Evolutionary conservation across 2,888 invertebrate genomes (phyloP).

Genomic region (Agriopis marginaria): DNA sequence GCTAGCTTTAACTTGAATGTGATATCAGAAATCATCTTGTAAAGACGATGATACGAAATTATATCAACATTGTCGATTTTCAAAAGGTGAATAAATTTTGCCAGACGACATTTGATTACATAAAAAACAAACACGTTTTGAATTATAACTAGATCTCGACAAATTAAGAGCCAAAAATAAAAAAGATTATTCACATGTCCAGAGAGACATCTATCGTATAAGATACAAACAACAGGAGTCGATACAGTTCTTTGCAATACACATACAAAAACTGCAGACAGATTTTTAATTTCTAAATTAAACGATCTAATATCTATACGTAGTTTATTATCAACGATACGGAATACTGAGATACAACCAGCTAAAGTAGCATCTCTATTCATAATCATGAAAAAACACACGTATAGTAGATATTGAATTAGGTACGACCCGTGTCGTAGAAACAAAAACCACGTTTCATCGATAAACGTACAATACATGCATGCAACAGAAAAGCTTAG

Average conservation of each 20-base stretch:
- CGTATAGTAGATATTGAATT: neutral
- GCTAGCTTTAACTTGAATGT: neutral
- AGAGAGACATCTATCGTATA: neutral
- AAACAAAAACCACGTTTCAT: neutral
- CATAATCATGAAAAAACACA: neutral
- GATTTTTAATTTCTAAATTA: neutral
- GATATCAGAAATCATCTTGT: conserved; percentile 4
- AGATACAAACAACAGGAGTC: neutral
- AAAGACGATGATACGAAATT: neutral
- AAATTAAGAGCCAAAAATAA: neutral
- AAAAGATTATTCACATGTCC: no score
- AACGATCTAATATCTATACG: no score
- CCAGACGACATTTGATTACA: neutral
- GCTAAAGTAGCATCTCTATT: neutral
- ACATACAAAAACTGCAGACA: neutral
- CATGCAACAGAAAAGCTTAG: neutral
- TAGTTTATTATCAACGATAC: neutral
- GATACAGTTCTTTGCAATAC: neutral
- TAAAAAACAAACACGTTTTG: conserved; percentile 6
- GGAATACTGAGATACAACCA: neutral
- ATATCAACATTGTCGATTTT: neutral
- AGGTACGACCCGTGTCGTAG: neutral
- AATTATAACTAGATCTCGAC: neutral
- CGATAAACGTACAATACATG: neutral
- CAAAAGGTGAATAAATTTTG: neutral